Conservation (phyloP, 2,113 vertebrate species). For the Oenanthe melanoleuca region DNA sequence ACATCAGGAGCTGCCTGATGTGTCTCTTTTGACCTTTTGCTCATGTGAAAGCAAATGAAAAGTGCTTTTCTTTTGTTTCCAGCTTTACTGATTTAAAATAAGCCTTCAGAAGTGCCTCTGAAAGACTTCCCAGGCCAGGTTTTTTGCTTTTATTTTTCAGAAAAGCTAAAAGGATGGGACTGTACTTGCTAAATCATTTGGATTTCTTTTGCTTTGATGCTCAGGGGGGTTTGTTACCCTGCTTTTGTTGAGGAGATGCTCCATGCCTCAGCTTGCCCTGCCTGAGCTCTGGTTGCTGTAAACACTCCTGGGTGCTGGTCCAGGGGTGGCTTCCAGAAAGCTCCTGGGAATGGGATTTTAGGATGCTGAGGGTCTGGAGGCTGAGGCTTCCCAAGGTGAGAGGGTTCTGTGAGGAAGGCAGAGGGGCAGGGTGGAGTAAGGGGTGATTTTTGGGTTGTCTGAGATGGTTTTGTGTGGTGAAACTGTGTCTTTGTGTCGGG, state of each 20-base stretch:
- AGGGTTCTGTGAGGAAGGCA: background rate
- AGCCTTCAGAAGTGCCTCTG: background rate
- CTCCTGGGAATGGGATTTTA: background rate
- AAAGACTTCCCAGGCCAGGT: background rate
- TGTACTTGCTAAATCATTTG: background rate
- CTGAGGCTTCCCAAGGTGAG: background rate
- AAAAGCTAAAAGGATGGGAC: background rate
- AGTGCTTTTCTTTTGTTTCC: conserved; percentile 7
- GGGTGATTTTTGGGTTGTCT: background rate
- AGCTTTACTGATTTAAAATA: background rate
- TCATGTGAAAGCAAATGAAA: background rate
- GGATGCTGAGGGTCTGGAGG: background rate
- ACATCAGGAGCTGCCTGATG: background rate
- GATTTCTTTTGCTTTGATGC: background rate
- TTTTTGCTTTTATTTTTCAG: background rate
- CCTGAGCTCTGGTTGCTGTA: background rate
- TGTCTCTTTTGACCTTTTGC: background rate
- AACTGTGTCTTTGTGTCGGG: accelerated
- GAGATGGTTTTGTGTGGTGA: background rate
- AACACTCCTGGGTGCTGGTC: background rate
- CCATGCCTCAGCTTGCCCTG: background rate
- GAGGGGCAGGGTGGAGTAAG: accelerated
- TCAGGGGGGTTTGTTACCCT: background rate
- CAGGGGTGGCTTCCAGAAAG: background rate
- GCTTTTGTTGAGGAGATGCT: background rate